Base-by-base conservation (phyloP, 2,888 invertebrate species). In the Opisthograptis luteolata region DNA sequence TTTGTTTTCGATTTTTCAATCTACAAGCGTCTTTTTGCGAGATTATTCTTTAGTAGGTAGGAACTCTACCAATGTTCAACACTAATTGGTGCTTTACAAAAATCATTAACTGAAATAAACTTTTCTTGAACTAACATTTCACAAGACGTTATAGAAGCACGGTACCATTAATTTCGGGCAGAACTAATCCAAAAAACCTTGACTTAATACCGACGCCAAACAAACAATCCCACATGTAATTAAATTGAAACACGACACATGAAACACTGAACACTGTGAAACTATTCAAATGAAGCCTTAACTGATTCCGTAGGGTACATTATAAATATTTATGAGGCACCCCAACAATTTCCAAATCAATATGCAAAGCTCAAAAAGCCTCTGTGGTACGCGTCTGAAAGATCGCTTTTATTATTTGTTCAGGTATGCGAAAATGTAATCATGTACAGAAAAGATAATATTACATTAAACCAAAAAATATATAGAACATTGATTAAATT, bases 271-370 rank as follows among this genome's bases (percentile, higher is more conserved):
- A 50, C 55, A 58, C 48, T 45, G 45, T 39, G 34, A 57, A 64
- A 66, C 65, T 66, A 71, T 71, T 66, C 60, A 64, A 73, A 72
- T 73, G 55, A 66, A 65, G 54, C 54, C 58, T 50, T 46, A 45
- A 57, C 55, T 63, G 60, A 69, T 65, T 60, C 60, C 52, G 51
- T 39, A 45, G 55, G 41, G 53, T 35, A 37, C 49, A 47, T 48
- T 45, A 55, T 46, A 46, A 43, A 56, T 61, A 58, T 61, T 37
- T 50, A 58, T 58, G 56, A 53, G 46, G 24, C 27, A 35, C 8
- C 15, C 27, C 15, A 30, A 53, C 47, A 47, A 55, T 55, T 51
- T 60, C 43, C 31, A 49, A 35, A 48, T 30, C 51, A 47, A 50
- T 43, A 39, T 47, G 37, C 34, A 36, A 19, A 35, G 35, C 48